Evolutionary conservation across 2,797 vertebrate genomes (phyloP), one percentile per base, ranked within the genome.

Genomic region (Scomberomorus guttatus): DNA sequence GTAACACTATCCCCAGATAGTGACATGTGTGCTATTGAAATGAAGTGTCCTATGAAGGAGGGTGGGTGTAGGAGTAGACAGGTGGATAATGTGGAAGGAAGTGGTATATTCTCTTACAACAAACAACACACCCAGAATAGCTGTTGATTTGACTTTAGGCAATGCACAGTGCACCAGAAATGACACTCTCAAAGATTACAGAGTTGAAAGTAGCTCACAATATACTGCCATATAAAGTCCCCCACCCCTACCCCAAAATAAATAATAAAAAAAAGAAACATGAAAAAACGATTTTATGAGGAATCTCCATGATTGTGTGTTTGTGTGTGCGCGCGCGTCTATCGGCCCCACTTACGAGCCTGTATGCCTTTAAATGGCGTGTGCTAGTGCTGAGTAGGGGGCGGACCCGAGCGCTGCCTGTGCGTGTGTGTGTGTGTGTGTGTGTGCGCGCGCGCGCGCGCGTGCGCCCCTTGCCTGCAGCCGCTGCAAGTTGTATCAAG

Each of bases 321-420:
- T 52, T 8, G 79, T 14, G 51, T 15, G 42, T 32, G 48, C 15
- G 64, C 39, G 61, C 25, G 84, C 32, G 72, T 63, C 27, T 48
- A 11, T 50, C 39, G 51, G 14, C 54, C 55, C 76, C 32, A 51
- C 50, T 74, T 44, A 81, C 94, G 44, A 46, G 69, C 73, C 70
- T 0, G 56, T 96, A 92, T 93, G 95, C 95, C 97, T 98, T 97
- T 98, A 97, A 97, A 96, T 95, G 95, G 94, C 74, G 95, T 90
- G 95, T 80, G 81, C 94, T 54, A 90, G 91, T 88, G 91, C 89
- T 80, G 88, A 92, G 93, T 89, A 75, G 94, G 95, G 95, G 97
- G 97, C 95, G 97, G 95, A 95, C 94, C 94, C 90, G 92, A 84
- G 84, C 91, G 87, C 80, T 50, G 69, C 46, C 94, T 91, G 95